A percentile compares a stretch with the other conserved stretches of the same genome.
Evolutionary conservation across 2,113 vertebrate genomes (phyloP).

Genomic region (Sinocyclocheilus grahami): DNA sequence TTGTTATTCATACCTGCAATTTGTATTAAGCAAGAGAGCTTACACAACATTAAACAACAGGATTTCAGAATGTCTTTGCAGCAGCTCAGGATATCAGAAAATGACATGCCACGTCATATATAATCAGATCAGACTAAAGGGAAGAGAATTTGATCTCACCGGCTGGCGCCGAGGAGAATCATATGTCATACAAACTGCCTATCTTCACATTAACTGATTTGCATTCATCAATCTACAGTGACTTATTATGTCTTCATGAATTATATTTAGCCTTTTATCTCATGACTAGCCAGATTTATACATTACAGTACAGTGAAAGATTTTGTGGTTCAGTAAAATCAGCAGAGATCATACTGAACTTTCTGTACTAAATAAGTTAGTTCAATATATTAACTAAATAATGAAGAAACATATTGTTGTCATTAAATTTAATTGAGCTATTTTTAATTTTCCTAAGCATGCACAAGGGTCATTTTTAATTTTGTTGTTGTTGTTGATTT

Average conservation of each 20-base stretch:
- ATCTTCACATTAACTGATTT: background rate
- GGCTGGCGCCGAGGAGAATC: background rate
- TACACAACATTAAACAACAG: background rate
- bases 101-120: background rate
- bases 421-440: background rate
- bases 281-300: background rate
- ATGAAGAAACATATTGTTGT: background rate
- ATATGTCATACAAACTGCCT: background rate
- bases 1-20: background rate
- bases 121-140: background rate
- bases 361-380: background rate
- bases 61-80: background rate
- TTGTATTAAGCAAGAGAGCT: background rate
- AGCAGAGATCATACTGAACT: background rate
- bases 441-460: background rate
- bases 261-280: background rate
- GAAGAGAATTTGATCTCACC: background rate
- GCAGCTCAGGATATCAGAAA: background rate
- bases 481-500: background rate
- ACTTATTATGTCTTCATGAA: background rate
- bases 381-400: background rate
- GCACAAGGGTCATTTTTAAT: background rate
- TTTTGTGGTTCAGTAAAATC: background rate
- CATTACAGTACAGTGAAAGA: background rate
- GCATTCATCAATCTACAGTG: conserved; percentile 4